Evolutionary conservation across 2,113 vertebrate species (phyloP), one percentile per base, ranked within the genome.

Genomic region (Hyaena hyaena): DNA sequence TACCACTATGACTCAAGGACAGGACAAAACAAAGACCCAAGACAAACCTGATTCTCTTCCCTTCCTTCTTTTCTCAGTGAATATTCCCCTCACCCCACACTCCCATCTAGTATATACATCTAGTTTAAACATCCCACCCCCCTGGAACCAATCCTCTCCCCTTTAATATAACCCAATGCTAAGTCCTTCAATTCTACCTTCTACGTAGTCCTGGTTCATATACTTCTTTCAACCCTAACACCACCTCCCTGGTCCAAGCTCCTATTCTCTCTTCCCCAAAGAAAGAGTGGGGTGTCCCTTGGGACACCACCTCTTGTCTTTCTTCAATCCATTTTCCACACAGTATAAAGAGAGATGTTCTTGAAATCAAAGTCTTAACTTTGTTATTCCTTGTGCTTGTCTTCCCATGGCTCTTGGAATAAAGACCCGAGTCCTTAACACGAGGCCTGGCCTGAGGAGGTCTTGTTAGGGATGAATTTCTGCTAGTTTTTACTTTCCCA

Each of bases 1-100:
- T 16, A 94, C 71, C n/a, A 28, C 66, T 28, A 15, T 16, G 84
- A 90, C 43, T 90, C n/a, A 35, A 96, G 94, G 55, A 69, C 79
- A 93, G 76, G 92, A 96, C 19, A 91, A 88, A 95, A 92, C 39
- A 74, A 61, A 90, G 76, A 55, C 7, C 53, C 28, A 39, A 79
- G 43, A 80, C 43, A 89, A 82, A 88, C 7, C 2, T 33, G 71
- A 65, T 24, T 92, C 9, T 95, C 45, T 55, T 83, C 26, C 39
- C 35, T 53, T 48, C 31, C 8, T 66, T n/a, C 50, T 9, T 89
- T 55, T 79, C 61, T 89, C 69, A 63, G 77, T 58, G 24, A 92
- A 17, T 9, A 53, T 85, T 39, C 11, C 17, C 14, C 35, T 3
- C n/a, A 71, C 74, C 45, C 74, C 7, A 10, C 26, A 43, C 5